A percentile compares a stretch with the other conserved stretches of the same genome.
These are phyloP conservation scores for Galeruca laticollis DNA, from an alignment of 2,888 invertebrate genomes.

Conservation along the genomic window DNA sequence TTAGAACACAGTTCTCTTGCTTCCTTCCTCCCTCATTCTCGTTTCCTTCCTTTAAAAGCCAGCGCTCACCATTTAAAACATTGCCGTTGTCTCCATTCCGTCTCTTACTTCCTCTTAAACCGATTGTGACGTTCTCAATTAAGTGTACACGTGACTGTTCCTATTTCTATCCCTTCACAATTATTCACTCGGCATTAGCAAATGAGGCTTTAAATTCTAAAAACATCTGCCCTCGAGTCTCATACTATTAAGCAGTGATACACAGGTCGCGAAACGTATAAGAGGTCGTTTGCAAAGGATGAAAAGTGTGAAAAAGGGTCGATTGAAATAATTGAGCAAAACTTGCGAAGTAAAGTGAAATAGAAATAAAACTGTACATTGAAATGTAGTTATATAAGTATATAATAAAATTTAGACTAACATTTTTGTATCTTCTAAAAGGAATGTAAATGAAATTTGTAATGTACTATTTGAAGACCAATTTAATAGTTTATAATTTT, in stretches of 20 bases:
- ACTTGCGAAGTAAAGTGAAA: background rate
- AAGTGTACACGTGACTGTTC: constrained; percentile 55
- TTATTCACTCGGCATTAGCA: constrained; percentile 59
- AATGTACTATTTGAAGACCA: background rate
- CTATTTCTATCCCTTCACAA: constrained; percentile 46
- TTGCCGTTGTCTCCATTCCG: constrained; percentile 20
- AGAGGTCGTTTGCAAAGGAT: constrained; percentile 18
- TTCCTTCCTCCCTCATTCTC: constrained; percentile 17
- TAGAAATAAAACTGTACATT: background rate
- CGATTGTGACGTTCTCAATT: constrained; percentile 59
- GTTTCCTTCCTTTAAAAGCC: constrained; percentile 13
- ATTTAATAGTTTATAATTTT: background rate
- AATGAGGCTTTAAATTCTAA: constrained; percentile 51
- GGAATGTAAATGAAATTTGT: background rate
- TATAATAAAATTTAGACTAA: background rate
- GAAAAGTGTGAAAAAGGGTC: constrained; percentile 6
- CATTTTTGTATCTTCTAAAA: background rate
- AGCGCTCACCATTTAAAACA: constrained; percentile 24
- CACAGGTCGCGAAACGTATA: constrained; percentile 30
- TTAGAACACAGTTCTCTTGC: background rate
- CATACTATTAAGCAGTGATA: constrained; percentile 23
- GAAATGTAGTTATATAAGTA: background rate
- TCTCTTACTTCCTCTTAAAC: constrained; percentile 39
- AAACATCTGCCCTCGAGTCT: constrained; percentile 37
- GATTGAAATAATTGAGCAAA: constrained; percentile 13